Conservation (phyloP, 2,797 vertebrate genomes). For the Lerista edwardsae region DNA sequence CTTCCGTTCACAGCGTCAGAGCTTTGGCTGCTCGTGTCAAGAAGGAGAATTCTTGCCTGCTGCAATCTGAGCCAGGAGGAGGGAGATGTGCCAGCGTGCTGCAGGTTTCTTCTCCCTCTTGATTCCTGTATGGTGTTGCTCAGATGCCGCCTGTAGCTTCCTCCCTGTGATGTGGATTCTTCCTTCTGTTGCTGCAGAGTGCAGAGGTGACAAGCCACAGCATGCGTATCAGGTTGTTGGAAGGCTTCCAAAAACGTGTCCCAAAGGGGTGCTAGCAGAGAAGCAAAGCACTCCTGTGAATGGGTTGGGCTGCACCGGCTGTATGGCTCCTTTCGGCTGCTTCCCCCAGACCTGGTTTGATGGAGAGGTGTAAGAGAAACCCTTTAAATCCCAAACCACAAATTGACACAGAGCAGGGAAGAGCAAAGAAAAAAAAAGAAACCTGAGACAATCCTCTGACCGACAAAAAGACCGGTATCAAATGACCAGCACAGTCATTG, state of each 20-base stretch:
- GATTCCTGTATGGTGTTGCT: constrained; percentile 1
- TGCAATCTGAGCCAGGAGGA: neutral
- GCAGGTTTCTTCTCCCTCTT: neutral
- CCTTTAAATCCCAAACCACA: neutral
- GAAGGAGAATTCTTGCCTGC: neutral
- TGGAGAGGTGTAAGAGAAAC: constrained; percentile 24
- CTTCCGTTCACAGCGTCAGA: neutral
- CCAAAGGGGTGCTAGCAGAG: constrained; percentile 38
- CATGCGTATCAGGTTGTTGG: constrained; percentile 63
- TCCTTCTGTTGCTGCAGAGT: constrained; percentile 30
- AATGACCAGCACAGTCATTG: neutral
- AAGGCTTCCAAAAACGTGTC: constrained; percentile 53
- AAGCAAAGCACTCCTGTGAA: constrained; percentile 42
- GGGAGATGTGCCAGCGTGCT: neutral
- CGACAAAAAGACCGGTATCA: neutral
- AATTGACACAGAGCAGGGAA: neutral
- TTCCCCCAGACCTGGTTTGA: constrained; percentile 25
- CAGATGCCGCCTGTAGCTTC: neutral
- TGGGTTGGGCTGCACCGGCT: neutral
- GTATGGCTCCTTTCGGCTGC: constrained; percentile 11
- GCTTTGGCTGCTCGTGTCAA: neutral
- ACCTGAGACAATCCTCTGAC: neutral
- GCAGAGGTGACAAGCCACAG: constrained; percentile 55
- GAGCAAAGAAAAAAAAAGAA: neutral
- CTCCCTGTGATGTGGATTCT: neutral